Evolutionary conservation across 2,113 vertebrate genomes (phyloP).

Genomic region (Pitta sordida): DNA sequence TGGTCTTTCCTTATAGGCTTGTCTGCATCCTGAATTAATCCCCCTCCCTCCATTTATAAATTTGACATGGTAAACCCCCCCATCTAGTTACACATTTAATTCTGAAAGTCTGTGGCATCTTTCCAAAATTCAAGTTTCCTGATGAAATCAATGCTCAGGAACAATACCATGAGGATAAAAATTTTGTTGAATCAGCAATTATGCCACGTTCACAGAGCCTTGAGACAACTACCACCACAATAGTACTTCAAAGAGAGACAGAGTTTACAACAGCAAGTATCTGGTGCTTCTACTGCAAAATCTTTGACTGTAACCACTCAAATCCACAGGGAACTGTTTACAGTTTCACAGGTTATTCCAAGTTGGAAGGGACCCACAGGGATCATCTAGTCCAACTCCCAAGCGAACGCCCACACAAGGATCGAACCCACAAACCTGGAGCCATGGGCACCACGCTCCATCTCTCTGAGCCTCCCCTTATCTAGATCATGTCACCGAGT

Average conservation of each 20-base stretch:
- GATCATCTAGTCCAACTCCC: too few species aligned
- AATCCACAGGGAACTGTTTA: neutral
- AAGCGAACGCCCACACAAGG: too few species aligned
- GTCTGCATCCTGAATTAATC: neutral
- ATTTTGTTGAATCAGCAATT: neutral
- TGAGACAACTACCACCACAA: neutral
- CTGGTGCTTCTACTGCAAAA: rapidly evolving
- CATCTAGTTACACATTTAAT: neutral
- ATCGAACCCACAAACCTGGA: too few species aligned
- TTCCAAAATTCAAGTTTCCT: neutral
- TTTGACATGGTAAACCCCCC: neutral
- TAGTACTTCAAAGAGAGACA: neutral
- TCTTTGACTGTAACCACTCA: neutral
- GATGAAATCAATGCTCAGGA: neutral
- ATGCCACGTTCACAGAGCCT: rapidly evolving
- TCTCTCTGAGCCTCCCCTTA: too few species aligned
- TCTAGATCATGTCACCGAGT: too few species aligned
- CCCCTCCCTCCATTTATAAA: neutral
- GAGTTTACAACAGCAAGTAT: neutral
- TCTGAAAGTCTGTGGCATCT: neutral
- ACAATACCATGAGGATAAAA: neutral
- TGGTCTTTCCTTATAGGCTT: neutral
- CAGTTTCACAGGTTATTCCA: too few species aligned
- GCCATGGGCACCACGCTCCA: too few species aligned
- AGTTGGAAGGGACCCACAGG: too few species aligned